These are phyloP conservation scores for Ernsta delagoae DNA, from an alignment of 2,888 invertebrate species.

Conservation along the genomic window DNA sequence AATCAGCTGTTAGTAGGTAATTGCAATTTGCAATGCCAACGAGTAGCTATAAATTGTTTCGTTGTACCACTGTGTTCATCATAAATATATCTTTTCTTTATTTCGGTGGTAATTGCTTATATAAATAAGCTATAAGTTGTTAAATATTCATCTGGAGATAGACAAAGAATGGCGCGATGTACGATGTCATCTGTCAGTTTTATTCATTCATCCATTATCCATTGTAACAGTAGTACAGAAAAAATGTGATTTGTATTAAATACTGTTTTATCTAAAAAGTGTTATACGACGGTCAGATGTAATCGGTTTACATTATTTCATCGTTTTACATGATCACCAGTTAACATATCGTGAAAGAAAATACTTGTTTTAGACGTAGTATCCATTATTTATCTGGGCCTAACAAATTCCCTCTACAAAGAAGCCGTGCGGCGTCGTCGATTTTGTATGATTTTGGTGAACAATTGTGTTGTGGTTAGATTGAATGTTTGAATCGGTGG, in stretches of 20 bases:
- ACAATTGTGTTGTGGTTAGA: constrained; percentile 53
- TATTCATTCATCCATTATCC: constrained; percentile 82
- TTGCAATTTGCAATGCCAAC: constrained; percentile 66
- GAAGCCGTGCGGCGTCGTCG: constrained; percentile 75
- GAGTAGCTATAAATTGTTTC: constrained; percentile 60
- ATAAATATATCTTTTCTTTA: constrained; percentile 48
- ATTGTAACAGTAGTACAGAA: constrained; percentile 77
- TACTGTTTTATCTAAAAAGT: constrained; percentile 72
- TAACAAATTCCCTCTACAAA: constrained; percentile 72
- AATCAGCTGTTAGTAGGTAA: constrained; percentile 74
- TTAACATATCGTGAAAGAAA: constrained; percentile 52
- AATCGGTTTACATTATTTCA: constrained; percentile 57
- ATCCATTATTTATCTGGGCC: constrained; percentile 53
- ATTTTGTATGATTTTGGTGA: constrained; percentile 62
- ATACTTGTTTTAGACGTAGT: constrained; percentile 47
- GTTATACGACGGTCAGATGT: constrained; percentile 63
- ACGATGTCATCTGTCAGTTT: constrained; percentile 77
- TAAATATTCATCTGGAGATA: constrained; percentile 46
- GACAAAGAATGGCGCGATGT: constrained; percentile 78
- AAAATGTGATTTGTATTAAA: constrained; percentile 80
- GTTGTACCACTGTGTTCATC: constrained; percentile 48
- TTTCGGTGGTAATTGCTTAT: constrained; percentile 43
- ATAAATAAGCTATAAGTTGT: constrained; percentile 43
- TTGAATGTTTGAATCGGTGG: constrained; percentile 53
- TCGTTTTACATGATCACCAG: constrained; percentile 52